Percentiles rank a stretch among this genome's conserved stretches.
These are phyloP conservation scores for Leptodactylus fuscus DNA, from an alignment of 2,113 vertebrate genomes.

Conservation along the genomic window DNA sequence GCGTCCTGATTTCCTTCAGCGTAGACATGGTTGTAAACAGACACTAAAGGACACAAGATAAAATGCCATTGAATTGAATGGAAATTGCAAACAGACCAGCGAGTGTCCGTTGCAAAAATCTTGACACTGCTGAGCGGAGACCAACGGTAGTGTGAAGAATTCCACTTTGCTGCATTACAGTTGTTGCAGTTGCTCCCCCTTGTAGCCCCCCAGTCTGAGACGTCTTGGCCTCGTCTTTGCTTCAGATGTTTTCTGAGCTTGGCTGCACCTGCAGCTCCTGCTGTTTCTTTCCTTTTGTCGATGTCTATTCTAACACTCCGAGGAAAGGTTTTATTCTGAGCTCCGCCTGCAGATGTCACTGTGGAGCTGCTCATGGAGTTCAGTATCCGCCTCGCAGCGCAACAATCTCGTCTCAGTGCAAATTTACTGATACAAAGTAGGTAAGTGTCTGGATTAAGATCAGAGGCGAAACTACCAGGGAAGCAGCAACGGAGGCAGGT, in stretches of 20 bases:
- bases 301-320: background rate
- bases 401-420: no score
- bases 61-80: no score
- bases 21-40: no score
- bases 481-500: no score
- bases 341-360: conserved; percentile 67
- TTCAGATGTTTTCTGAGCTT: background rate
- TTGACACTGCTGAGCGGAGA: no score
- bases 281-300: background rate
- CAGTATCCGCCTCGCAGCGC: conserved; percentile 13
- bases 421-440: no score
- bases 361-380: conserved; percentile 62
- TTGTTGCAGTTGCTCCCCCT: background rate
- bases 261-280: conserved; percentile 12
- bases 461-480: no score
- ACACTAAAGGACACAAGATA: no score
- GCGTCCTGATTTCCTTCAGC: no score
- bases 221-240: background rate
- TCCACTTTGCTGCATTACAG: background rate
- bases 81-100: no score
- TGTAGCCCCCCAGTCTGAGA: background rate
- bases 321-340: background rate
- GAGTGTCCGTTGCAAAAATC: no score
- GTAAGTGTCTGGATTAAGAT: background rate
- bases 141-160: no score